Base-by-base conservation (phyloP, 2,797 vertebrate species). In the Ambastaia sidthimunki region DNA sequence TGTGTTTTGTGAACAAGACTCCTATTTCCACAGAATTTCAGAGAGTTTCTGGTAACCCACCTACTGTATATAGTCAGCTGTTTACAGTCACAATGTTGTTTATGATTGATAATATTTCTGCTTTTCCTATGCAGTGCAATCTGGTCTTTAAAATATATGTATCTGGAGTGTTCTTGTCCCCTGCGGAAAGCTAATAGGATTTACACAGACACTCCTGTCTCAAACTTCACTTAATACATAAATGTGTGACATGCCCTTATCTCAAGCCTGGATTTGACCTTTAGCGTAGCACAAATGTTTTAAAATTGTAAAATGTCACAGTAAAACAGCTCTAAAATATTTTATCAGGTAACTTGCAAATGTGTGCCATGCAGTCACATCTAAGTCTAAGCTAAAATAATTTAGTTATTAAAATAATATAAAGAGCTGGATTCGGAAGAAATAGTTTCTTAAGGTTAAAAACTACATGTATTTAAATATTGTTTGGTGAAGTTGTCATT, bases 221-320 rank as follows among this genome's bases (percentile, higher is more conserved):
- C 28, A 62, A 70, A 70, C 25, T 18, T 0, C 67, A 52, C 37
- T 31, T 59, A 59, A 76, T 59, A 31, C 3, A 78, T 37, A 70
- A 71, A 52, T n/a, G 16, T 50, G n/a, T 52, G 67, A 71, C n/a
- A 60, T 70, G 2, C 25, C 28, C 55, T 62, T 71, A 23, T 78
- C 67, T 78, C 41, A 60, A 34, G 41, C 41, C 67, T 50, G 74
- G n/a, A 48, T 70, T 71, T 78, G 41, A 78, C 41, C 76, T 78
- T 71, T 41, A 60, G 13, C 60, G 13, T 69, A 23, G 9, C 55
- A 70, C 50, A n/a, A 0, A 1, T 59, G 19, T 59, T 44, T 25
- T 19, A 3, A 16, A 65, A 23, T 12, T 6, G 18, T 0, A 19
- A 77, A 78, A 62, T 62, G 55, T 78, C 76, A 60, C 16, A 76